A percentile compares a stretch with the other conserved stretches of the same genome.
phyloP scores from a whole-genome alignment of 2,888 invertebrate species.

The Celastrina argiolus region DNA sequence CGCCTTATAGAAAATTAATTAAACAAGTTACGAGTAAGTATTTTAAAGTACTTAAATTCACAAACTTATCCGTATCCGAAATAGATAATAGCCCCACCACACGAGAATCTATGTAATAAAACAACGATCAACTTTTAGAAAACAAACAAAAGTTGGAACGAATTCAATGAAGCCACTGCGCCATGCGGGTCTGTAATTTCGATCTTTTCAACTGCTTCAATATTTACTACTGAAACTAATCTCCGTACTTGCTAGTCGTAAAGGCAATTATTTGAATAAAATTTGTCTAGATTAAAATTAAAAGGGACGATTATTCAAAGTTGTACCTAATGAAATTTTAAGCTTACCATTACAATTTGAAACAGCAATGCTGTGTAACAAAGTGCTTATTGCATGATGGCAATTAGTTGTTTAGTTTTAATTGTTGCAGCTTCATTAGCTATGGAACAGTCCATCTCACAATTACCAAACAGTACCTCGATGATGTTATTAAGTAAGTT shows the following conservation, averaged over 20 bases:
- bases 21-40: too few relatives aligned
- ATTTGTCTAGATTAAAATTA: background rate
- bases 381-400: too few relatives aligned
- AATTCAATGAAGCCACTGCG: slow-evolving; percentile 25
- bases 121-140: slow-evolving; percentile 23
- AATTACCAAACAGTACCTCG: too few relatives aligned
- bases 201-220: slow-evolving; percentile 33
- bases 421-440: too few relatives aligned
- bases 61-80: background rate
- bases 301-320: background rate
- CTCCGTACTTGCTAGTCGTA: slow-evolving; percentile 34
- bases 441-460: too few relatives aligned
- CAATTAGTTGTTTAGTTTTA: too few relatives aligned
- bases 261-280: too few relatives aligned
- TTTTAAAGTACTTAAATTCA: background rate
- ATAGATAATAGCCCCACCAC: background rate
- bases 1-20: too few relatives aligned
- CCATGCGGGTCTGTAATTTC: slow-evolving; percentile 39
- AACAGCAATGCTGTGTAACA: too few relatives aligned
- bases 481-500: too few relatives aligned
- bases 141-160: slow-evolving; percentile 25
- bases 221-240: slow-evolving; percentile 46
- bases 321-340: too few relatives aligned
- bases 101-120: slow-evolving; percentile 9
- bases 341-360: too few relatives aligned